Evolutionary conservation across 1,140 invertebrate genomes (phyloP), one percentile per base, ranked within the genome.

Genomic region (Druon quercuslanigerum): DNA sequence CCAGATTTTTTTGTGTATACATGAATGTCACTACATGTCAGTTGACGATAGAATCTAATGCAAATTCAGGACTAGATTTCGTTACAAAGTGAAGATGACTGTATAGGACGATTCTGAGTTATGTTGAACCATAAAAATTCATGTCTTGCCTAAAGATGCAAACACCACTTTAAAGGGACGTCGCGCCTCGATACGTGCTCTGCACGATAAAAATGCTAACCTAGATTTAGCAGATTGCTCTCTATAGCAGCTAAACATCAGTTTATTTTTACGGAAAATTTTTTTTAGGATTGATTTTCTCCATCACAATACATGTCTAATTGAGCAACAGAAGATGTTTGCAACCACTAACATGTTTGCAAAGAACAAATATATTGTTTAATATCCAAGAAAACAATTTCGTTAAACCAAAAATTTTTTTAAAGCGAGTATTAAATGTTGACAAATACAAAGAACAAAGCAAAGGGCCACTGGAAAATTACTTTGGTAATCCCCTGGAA

Each of bases 71-170:
- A 60, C 57, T 60, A 33, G 12, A 60, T 60, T 60, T 60, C 0
- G 20, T 60, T 14, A 40, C 20, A 40, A 20, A 60, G 57, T 33
- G 11, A 14, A 60, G 20, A 60, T 4, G 52, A 1, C 52, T 60
- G 25, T 60, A 60, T 25, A 72, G 50, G 46, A 50, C 6, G 74
- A 51, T 20, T 73, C 71, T 77, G 78, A 79, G 75, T 78, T 79
- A 82, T 79, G 78, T 73, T 71, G 73, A 71, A 74, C 73, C 76
- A 84, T 86, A 73, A 79, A 78, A 80, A 86, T 86, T 86, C 84
- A 82, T 82, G 73, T 77, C 76, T 77, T 78, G 80, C 74, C 83
- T 83, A 86, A 86, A 86, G 83, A 84, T 83, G 79, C 83, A 86
- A 83, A 82, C 82, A 86, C 76, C 76, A 78, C 76, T 81, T 83